Evolutionary conservation across 2,113 vertebrate species (phyloP), one percentile per base, ranked within the genome.

Genomic region (Gallinago media): DNA sequence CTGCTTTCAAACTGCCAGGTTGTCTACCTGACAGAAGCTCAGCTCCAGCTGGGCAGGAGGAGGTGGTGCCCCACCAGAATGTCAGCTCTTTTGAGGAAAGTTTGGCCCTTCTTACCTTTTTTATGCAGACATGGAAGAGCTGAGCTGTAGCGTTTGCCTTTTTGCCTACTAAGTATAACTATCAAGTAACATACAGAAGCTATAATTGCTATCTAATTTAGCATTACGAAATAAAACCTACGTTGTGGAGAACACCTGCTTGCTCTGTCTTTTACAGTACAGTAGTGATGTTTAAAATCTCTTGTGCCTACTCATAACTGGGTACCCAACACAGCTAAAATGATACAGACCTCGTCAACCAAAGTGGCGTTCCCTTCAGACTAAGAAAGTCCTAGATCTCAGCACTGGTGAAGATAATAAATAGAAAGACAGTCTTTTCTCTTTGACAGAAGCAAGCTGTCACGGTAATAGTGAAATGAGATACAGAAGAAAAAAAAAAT

Each of bases 371-470:
- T 95, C 83, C 68, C 46, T 76, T 91, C 65, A 86, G 63, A 92
- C 36, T 73, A 15, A 59, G 32, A 32, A 63, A 91, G 73, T 58
- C 72, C 86, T 87, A 78, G 81, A 93, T 91, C 91, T 88, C 72
- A 59, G 52, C 47, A 18, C 0, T 46, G 49, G 55, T 88, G 56
- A 73, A 46, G 62, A 85, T 68, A 72, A 89, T 56, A 71, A 89
- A 80, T 42, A 58, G 65, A 81, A 92, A 75, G 26, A 63, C 8
- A 0, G 22, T 55, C 42, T 90, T 79, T 90, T 83, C 74, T 87
- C 54, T 92, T 85, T 96, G 83, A 84, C 76, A 82, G 93, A 85
- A 80, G 52, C 73, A 93, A 92, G 40, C 87, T 92, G 92, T 95
- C 96, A 86, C n/a, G 81, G 59, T 56, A 67, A 74, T 36, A 90